Evolutionary conservation across 2,888 invertebrate genomes (phyloP), one percentile per base, ranked within the genome.

Genomic region (Phlogophora meticulosa): DNA sequence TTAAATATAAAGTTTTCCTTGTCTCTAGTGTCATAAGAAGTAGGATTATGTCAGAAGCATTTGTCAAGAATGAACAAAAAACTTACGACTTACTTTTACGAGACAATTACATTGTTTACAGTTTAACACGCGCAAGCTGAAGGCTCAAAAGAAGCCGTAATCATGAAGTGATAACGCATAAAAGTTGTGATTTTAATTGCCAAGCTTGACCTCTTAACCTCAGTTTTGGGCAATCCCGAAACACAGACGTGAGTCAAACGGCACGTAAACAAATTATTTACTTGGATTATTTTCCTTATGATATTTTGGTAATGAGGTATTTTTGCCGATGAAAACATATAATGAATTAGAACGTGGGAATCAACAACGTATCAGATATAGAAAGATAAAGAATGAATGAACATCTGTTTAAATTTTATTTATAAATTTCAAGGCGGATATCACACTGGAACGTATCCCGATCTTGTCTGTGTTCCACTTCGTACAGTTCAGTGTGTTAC

Each of bases 221-320:
- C 4, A 1, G 15, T 43, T 67, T 70, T 4, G 70, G 70, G 49
- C 42, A 69, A 49, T 67, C 60, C 70, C 60, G 7, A 61, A 60
- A 22, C 24, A 34, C n/a, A 15, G 2, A 22, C 32, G 13, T 68
- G 22, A 70, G 4, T 34, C 38, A 51, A 51, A n/a, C 38, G 15
- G 32, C 15, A 20, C 4, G 20, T 68, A 57, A 67, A 57, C n/a
- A 34, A 48, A 65, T 55, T 24, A 13, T 42, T 15, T 10, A 22
- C 10, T n/a, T 22, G 15, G 38, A 24, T 9, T 24, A 15, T 38
- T 60, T 51, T 60, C 60, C 60, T 43, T 4, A 9, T 9, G 7
- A 15, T 22, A 11, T 22, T 36, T 63, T 63, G 38, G 4, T 32
- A 32, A 28, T 22, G 24, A 28, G 32, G n/a, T n/a, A n/a, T n/a